A percentile compares a stretch with the other conserved stretches of the same genome.
Conservation (phyloP, 2,113 vertebrate genomes). For the Poicephalus meyeri region DNA sequence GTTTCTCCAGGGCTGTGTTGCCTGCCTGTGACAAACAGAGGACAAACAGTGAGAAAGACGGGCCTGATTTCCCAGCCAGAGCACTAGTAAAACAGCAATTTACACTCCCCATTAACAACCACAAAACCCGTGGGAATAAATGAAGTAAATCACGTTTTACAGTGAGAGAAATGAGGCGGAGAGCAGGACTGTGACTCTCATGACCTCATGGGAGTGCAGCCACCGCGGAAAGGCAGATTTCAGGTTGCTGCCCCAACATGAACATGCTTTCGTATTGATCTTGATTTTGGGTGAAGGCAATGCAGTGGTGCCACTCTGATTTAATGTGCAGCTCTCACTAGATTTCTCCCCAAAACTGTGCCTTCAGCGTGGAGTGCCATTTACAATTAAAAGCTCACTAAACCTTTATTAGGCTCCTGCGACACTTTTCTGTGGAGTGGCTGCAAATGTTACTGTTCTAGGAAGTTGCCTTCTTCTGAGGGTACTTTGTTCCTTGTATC, state of each 20-base stretch:
- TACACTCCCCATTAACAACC: neutral
- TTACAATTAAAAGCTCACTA: neutral
- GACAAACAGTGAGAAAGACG: neutral
- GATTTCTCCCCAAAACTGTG: neutral
- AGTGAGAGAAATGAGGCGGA: neutral
- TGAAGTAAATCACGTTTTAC: neutral
- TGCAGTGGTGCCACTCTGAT: neutral
- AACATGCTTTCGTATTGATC: neutral
- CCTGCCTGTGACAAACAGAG: neutral
- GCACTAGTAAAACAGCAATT: neutral
- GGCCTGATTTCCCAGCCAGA: neutral
- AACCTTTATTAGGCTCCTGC: neutral
- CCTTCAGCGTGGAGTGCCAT: neutral
- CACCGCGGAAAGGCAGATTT: neutral
- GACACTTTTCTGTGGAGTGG: neutral
- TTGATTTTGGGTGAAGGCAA: neutral
- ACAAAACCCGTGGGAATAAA: slow-evolving; percentile 7
- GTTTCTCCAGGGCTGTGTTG: slow-evolving; percentile 5
- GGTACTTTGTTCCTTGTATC: neutral
- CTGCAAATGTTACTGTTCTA: neutral
- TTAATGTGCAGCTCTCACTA: neutral
- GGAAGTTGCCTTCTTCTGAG: neutral
- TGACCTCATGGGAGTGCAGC: neutral
- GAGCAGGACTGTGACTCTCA: neutral
- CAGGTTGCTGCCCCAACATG: neutral